Percentiles rank a stretch among this genome's conserved stretches.
Conservation (phyloP, 2,113 vertebrate genomes). For the Myrmophylax atrothorax region DNA sequence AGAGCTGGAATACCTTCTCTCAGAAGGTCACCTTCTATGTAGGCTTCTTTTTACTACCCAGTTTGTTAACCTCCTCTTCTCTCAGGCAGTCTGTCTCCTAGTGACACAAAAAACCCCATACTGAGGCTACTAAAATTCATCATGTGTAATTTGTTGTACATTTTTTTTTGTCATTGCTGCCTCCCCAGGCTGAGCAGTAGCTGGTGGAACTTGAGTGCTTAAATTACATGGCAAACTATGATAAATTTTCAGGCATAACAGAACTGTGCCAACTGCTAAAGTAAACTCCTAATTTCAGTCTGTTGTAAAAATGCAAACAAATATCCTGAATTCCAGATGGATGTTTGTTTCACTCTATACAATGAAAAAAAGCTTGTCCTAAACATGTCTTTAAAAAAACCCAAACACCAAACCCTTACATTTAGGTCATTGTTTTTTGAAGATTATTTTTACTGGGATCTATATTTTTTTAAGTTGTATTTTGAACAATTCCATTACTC, state of each 20-base stretch:
- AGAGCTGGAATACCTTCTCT: slow-evolving; percentile 19
- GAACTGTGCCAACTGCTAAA: not conserved
- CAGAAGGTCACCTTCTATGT: slow-evolving; percentile 21
- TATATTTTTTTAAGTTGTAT: not conserved
- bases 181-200: not conserved
- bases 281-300: slow-evolving; percentile 6
- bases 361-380: not conserved
- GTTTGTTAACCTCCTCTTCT: slow-evolving; percentile 7
- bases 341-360: not conserved
- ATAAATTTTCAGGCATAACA: slow-evolving; percentile 3
- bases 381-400: not conserved
- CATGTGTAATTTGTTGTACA: not conserved
- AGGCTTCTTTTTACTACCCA: not conserved
- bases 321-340: not conserved
- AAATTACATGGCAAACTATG: slow-evolving; percentile 34
- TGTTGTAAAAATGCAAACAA: slow-evolving; percentile 25
- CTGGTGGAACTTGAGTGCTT: slow-evolving; percentile 13
- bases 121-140: slow-evolving; percentile 26
- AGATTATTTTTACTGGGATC: not conserved
- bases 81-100: not conserved
- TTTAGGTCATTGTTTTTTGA: not conserved
- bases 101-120: not conserved
- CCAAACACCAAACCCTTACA: rapidly evolving
- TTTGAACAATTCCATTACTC: not conserved
- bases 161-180: not conserved